A percentile compares a stretch with the other conserved stretches of the same genome.
These are phyloP conservation scores for Drosophila subpulchrella DNA, from an alignment of 1,140 invertebrate species.

Conservation along the genomic window DNA sequence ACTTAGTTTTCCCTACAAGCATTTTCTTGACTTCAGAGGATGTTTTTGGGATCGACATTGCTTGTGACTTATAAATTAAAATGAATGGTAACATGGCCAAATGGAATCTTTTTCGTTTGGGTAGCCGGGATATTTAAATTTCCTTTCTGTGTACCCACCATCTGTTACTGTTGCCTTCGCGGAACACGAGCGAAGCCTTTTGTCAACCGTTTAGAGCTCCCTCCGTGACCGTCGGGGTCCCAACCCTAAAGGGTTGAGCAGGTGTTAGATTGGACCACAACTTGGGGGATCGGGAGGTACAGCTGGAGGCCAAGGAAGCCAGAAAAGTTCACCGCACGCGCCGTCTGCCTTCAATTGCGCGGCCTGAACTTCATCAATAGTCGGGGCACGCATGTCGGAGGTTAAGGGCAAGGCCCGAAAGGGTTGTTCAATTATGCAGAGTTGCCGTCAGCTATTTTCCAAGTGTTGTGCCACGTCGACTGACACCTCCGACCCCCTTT, in stretches of 20 bases:
- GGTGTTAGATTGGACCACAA: slow-evolving; percentile 57
- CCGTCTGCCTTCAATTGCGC: slow-evolving; percentile 63
- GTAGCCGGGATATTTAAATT: slow-evolving; percentile 3
- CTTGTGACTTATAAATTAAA: neutral
- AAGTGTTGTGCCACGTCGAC: slow-evolving; percentile 14
- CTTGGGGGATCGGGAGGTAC: neutral
- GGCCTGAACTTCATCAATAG: slow-evolving; percentile 66
- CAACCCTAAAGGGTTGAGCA: slow-evolving; percentile 10
- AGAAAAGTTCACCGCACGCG: slow-evolving; percentile 63
- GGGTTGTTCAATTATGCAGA: slow-evolving; percentile 46
- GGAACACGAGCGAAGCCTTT: slow-evolving; percentile 31
- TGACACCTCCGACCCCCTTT: neutral
- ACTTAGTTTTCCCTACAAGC: no score
- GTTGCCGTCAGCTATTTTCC: slow-evolving; percentile 42
- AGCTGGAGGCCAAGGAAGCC: slow-evolving; percentile 44
- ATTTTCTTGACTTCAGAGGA: no score
- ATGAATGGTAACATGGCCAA: neutral
- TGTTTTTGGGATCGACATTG: no score
- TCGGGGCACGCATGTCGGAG: slow-evolving; percentile 45
- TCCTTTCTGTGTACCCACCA: slow-evolving; percentile 1
- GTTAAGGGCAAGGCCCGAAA: slow-evolving; percentile 7
- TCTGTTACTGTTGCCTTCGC: slow-evolving; percentile 10
- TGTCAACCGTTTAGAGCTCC: slow-evolving; percentile 40
- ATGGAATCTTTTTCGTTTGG: neutral
- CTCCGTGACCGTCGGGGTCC: neutral